Evolutionary conservation across 2,797 vertebrate genomes (phyloP).

Genomic region (Podargus strigoides): DNA sequence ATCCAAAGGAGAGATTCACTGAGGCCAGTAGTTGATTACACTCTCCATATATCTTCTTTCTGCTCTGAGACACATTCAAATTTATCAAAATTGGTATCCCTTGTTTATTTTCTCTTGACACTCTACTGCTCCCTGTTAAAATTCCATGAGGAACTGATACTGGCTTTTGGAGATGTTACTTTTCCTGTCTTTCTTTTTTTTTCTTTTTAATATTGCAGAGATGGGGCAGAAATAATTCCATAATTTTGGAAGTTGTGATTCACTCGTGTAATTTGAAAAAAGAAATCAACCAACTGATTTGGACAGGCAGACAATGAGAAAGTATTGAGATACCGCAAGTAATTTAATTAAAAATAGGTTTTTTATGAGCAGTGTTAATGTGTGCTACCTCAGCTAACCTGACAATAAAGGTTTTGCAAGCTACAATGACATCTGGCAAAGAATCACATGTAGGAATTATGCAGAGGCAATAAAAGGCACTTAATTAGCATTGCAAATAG

Average conservation of each 20-base stretch:
- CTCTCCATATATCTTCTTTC: not conserved
- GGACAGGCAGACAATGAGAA: conserved; percentile 47
- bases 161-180: not conserved
- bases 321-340: conserved; percentile 57
- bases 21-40: not conserved
- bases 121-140: not conserved
- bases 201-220: not conserved
- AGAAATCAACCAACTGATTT: not conserved
- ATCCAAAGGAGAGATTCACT: not conserved
- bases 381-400: conserved; percentile 78
- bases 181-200: not conserved
- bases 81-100: not conserved
- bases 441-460: conserved; percentile 78
- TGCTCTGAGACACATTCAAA: not conserved
- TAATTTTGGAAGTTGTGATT: not conserved
- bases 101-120: not conserved
- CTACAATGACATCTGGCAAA: conserved; percentile 78
- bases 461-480: conserved; percentile 74
- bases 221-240: not conserved
- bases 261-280: not conserved
- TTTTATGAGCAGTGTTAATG: conserved; percentile 73
- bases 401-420: conserved; percentile 76
- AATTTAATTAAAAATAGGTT: conserved; percentile 76
- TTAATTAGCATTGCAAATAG: conserved; percentile 81
- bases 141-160: not conserved